phyloP scores from a whole-genome alignment of 2,888 invertebrate genomes.

The Siphlonurus alternatus region DNA sequence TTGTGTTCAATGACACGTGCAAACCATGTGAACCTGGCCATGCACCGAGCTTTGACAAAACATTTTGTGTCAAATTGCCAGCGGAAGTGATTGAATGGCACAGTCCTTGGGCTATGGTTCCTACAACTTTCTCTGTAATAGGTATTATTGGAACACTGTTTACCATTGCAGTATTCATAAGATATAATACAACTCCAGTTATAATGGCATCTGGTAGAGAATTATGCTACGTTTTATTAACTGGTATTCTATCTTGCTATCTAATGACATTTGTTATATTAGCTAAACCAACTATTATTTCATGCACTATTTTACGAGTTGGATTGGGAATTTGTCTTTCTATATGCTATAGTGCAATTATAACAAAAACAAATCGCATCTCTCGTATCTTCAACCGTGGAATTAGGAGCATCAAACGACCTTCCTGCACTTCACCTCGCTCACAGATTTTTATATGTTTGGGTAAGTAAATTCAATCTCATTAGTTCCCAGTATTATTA shows the following conservation, averaged over 20 bases:
- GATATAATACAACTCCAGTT: constrained; percentile 42
- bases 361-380: constrained; percentile 58
- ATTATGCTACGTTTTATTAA: constrained; percentile 55
- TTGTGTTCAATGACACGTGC: constrained; percentile 42
- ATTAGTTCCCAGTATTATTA: no score
- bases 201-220: constrained; percentile 66
- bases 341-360: constrained; percentile 55
- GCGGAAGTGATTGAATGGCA: constrained; percentile 41
- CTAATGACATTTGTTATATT: constrained; percentile 52
- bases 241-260: constrained; percentile 51
- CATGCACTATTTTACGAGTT: constrained; percentile 45
- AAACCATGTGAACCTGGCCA: constrained; percentile 35
- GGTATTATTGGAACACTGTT: constrained; percentile 43
- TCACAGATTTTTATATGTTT: constrained; percentile 56
- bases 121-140: constrained; percentile 38
- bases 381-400: constrained; percentile 55
- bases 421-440: constrained; percentile 55
- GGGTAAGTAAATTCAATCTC: constrained; percentile 26
- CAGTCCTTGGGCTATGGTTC: constrained; percentile 47
- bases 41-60: constrained; percentile 31
- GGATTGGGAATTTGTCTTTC: constrained; percentile 55
- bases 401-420: constrained; percentile 49
- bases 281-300: constrained; percentile 42
- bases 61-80: constrained; percentile 37
- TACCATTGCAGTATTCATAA: constrained; percentile 44